These are phyloP conservation scores for Lamproptera curius DNA, from an alignment of 2,888 invertebrate genomes.

Conservation along the genomic window DNA sequence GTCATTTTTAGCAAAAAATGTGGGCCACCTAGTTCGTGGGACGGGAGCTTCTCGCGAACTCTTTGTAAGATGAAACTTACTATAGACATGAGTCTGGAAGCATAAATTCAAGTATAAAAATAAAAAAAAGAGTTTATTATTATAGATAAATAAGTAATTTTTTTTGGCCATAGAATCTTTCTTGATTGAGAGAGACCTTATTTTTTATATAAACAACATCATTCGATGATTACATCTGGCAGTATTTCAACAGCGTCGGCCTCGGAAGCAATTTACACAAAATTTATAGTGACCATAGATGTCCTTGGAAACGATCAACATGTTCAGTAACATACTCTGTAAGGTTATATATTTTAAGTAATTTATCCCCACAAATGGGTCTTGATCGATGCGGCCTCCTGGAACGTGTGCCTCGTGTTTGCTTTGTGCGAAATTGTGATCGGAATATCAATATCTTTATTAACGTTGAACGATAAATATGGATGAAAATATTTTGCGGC, in stretches of 20 bases:
- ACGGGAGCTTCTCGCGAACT: too few relatives aligned
- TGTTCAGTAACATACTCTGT: conserved; percentile 28
- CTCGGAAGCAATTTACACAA: conserved; percentile 55
- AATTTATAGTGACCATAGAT: conserved; percentile 52
- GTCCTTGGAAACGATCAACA: conserved; percentile 34
- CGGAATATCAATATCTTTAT: not conserved
- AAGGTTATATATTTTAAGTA: conserved; percentile 17
- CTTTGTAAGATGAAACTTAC: too few relatives aligned
- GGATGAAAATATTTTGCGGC: too few relatives aligned
- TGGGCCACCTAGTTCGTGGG: too few relatives aligned
- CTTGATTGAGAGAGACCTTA: too few relatives aligned
- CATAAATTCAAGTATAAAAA: too few relatives aligned
- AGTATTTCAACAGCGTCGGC: conserved; percentile 56
- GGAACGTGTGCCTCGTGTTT: not conserved
- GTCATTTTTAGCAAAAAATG: too few relatives aligned
- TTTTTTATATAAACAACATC: not conserved
- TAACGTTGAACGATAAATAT: not conserved
- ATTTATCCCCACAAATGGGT: conserved; percentile 8
- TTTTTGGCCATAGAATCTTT: too few relatives aligned
- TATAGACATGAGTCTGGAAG: too few relatives aligned
- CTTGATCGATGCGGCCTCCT: conserved; percentile 7
- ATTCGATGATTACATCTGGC: conserved; percentile 37
- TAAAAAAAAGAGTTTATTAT: too few relatives aligned
- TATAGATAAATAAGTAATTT: too few relatives aligned
- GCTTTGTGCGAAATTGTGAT: not conserved